A percentile compares a stretch with the other conserved stretches of the same genome.
These are phyloP conservation scores for Cyphomyrus plagiostoma DNA, from an alignment of 2,113 vertebrate genomes.

Conservation along the genomic window DNA sequence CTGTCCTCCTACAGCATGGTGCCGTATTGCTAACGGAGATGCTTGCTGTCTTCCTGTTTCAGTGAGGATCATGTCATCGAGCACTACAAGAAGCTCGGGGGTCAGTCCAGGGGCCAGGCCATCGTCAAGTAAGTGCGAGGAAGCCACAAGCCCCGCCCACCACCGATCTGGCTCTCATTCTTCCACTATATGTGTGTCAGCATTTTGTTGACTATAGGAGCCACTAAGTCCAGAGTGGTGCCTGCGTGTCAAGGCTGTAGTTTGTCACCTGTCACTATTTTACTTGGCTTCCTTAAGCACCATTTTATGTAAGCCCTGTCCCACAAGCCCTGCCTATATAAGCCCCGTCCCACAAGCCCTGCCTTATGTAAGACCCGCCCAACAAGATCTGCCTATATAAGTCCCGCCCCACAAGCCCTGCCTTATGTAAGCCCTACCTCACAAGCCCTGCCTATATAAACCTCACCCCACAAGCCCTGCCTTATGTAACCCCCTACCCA, in stretches of 20 bases:
- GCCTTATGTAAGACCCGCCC: neutral
- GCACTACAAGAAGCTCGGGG: conserved; percentile 87
- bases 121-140: conserved; percentile 86
- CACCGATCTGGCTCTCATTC: neutral
- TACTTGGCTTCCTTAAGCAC: neutral
- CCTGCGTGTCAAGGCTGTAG: neutral
- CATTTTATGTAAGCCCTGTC: neutral
- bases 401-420: neutral
- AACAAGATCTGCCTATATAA: neutral
- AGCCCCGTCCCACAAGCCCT: neutral
- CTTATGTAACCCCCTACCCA: no score
- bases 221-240: neutral
- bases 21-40: neutral
- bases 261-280: neutral
- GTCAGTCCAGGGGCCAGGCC: conserved; percentile 89
- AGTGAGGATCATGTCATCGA: conserved; percentile 96
- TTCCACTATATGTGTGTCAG: neutral
- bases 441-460: neutral
- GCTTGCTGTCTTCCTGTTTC: conserved; percentile 36
- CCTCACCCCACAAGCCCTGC: neutral
- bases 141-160: no score
- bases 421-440: neutral
- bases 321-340: neutral
- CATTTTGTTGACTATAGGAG: neutral
- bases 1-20: neutral